A percentile compares a stretch with the other conserved stretches of the same genome.
These are phyloP conservation scores for Drosophila persimilis DNA, from an alignment of 1,140 invertebrate species.

Conservation along the genomic window DNA sequence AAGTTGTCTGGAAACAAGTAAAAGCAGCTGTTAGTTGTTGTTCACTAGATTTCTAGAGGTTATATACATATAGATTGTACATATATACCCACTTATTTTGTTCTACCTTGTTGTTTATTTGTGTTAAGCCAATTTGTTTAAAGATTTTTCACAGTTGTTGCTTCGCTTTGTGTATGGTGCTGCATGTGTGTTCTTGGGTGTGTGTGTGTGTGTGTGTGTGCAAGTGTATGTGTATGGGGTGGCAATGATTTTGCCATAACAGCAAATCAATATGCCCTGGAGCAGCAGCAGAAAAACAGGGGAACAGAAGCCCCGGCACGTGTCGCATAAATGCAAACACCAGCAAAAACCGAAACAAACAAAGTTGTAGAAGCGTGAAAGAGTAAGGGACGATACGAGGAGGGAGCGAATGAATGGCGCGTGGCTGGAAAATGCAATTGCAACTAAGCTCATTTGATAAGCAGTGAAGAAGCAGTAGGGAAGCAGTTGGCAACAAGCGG, in stretches of 20 bases:
- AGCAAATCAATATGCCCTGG: constrained; percentile 49
- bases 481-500: neutral
- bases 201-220: neutral
- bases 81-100: constrained; percentile 14
- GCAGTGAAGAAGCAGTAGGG: constrained; percentile 2
- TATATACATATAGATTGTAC: constrained; percentile 11
- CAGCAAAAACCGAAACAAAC: constrained; percentile 23
- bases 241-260: constrained; percentile 31
- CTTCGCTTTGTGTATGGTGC: neutral
- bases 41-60: constrained; percentile 36
- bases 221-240: neutral
- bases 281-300: neutral
- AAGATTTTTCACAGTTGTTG: constrained; percentile 48
- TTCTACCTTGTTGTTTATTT: constrained; percentile 60
- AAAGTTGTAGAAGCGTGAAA: constrained; percentile 18
- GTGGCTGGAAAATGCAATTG: constrained; percentile 40
- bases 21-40: constrained; percentile 46
- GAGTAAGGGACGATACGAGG: neutral
- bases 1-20: constrained; percentile 11
- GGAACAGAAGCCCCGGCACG: constrained; percentile 47
- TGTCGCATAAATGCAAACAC: constrained; percentile 51
- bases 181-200: neutral
- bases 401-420: constrained; percentile 17
- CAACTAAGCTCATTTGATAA: constrained; percentile 5
- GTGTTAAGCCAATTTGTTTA: constrained; percentile 73